Evolutionary conservation across 2,113 vertebrate genomes (phyloP).

Genomic region (Dolichallabes microphthalmus): DNA sequence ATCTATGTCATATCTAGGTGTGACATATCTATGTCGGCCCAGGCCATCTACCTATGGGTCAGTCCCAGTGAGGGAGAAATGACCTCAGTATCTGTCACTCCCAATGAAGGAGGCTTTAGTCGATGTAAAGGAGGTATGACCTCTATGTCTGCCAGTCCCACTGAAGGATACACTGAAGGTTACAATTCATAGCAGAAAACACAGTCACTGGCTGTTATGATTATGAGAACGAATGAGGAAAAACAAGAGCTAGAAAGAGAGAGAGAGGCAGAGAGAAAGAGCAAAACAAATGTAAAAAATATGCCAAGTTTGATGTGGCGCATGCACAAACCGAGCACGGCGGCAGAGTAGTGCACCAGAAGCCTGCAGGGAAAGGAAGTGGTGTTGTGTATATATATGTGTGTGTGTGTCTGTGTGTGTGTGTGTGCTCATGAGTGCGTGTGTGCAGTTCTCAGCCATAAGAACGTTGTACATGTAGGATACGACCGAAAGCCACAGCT

Average conservation of each 20-base stretch:
- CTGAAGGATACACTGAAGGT: background rate
- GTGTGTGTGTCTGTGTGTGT: conserved; percentile 2
- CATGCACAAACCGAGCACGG: conserved; percentile 18
- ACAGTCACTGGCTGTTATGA: background rate
- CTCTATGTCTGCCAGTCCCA: background rate
- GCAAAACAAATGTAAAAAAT: background rate
- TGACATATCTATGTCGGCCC: background rate
- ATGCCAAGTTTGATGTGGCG: background rate
- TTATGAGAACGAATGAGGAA: background rate
- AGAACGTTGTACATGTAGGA: conserved; percentile 15
- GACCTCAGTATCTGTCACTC: background rate
- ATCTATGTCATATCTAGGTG: background rate
- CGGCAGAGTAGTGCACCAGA: conserved; percentile 34
- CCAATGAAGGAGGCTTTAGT: too few relatives aligned
- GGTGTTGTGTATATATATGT: conserved; percentile 21
- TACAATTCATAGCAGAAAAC: conserved; percentile 4
- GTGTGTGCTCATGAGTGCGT: background rate
- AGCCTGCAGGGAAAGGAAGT: conserved; percentile 40
- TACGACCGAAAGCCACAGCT: conserved; percentile 31
- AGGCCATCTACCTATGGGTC: background rate
- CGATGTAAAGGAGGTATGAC: background rate
- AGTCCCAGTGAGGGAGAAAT: background rate
- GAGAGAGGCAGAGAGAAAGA: background rate
- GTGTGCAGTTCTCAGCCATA: conserved; percentile 1
- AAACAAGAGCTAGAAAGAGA: background rate